These are phyloP conservation scores for Corythaeola cristata DNA, from an alignment of 2,113 vertebrate genomes.

Conservation along the genomic window DNA sequence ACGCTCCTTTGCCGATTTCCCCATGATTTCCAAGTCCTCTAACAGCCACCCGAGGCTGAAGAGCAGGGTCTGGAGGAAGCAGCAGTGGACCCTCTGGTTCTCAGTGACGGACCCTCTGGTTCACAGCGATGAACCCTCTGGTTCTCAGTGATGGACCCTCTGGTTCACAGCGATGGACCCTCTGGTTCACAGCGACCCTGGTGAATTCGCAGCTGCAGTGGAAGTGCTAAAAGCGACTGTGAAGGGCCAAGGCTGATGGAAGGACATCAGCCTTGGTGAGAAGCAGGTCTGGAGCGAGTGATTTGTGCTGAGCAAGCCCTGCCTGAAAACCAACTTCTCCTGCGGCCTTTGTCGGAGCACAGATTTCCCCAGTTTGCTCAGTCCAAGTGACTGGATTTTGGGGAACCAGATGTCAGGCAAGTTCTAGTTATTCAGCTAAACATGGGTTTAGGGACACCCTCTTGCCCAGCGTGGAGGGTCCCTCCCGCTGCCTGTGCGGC, in stretches of 20 bases:
- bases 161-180: neutral
- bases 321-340: neutral
- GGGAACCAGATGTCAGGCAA: neutral
- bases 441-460: fast-evolving
- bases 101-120: neutral
- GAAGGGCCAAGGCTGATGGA: neutral
- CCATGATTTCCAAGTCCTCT: neutral
- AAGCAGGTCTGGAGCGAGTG: neutral
- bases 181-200: neutral
- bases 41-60: neutral
- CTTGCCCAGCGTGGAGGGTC: neutral
- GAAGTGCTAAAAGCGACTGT: neutral
- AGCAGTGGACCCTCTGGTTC: no score
- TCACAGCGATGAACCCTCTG: no score
- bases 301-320: neutral
- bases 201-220: neutral
- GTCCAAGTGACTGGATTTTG: neutral
- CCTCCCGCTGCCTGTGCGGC: neutral
- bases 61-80: neutral
- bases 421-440: neutral
- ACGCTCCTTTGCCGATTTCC: fast-evolving
- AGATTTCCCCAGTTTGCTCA: neutral
- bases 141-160: neutral
- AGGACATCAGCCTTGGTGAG: neutral
- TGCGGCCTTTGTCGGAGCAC: neutral